Percentiles rank a stretch among this genome's conserved stretches.
phyloP scores from a whole-genome alignment of 2,888 invertebrate species.

The Lithophane ornitopus region DNA sequence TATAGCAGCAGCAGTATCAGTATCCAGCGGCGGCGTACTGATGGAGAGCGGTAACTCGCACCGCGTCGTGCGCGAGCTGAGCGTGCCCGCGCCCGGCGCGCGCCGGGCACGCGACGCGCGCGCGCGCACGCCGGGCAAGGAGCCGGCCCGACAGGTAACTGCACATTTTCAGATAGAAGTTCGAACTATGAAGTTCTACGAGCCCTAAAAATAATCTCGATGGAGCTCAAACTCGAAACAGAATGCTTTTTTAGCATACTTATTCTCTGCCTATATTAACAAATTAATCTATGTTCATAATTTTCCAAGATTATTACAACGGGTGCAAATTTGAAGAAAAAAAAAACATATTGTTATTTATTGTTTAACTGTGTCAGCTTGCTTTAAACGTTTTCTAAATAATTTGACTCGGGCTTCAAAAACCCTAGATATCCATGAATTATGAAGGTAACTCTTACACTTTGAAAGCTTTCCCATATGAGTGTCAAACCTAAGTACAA shows the following conservation, averaged over 20 bases:
- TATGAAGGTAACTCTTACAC: not conserved
- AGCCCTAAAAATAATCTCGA: not conserved
- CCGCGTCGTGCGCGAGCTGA: conserved; percentile 33
- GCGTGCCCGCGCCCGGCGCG: conserved; percentile 57
- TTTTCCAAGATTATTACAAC: not conserved
- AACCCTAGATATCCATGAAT: not conserved
- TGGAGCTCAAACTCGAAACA: not conserved
- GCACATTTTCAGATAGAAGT: not conserved
- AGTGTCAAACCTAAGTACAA: too few species aligned
- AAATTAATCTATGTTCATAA: not conserved
- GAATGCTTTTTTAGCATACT: not conserved
- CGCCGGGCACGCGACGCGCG: conserved; percentile 74
- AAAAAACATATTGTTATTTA: not conserved
- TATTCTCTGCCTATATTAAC: not conserved
- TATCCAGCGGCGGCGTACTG: not conserved
- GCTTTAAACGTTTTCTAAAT: not conserved
- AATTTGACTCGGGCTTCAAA: not conserved
- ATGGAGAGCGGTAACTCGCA: conserved; percentile 29
- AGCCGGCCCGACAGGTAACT: conserved; percentile 68
- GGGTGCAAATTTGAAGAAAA: too few species aligned
- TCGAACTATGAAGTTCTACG: too few species aligned
- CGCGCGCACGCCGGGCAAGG: conserved; percentile 74
- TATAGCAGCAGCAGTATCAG: conserved; percentile 34
- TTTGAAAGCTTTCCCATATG: not conserved
- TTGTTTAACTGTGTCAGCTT: not conserved